These are phyloP conservation scores for Trichogramma dendrolimi DNA, from an alignment of 2,888 invertebrate genomes.

Conservation along the genomic window DNA sequence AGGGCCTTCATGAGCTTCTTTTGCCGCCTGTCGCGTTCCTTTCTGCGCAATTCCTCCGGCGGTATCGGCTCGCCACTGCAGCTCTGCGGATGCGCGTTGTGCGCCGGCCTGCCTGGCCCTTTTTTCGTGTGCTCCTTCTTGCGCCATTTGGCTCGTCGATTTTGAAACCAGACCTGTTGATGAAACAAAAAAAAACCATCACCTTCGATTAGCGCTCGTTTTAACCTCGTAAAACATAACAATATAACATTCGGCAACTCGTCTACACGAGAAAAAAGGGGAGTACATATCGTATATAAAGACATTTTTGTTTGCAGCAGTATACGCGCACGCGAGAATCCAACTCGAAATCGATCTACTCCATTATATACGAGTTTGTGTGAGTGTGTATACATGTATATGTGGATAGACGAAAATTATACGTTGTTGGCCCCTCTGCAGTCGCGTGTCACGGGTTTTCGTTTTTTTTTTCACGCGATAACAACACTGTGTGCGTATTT, in stretches of 20 bases:
- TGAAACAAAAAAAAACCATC: constrained; percentile 4
- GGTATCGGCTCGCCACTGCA: constrained; percentile 97
- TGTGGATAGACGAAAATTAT: no score
- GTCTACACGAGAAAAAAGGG: no score
- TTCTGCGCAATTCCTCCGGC: constrained; percentile 78
- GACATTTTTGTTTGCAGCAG: no score
- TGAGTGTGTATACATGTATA: no score
- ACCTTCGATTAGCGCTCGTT: background rate
- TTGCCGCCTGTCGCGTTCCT: constrained; percentile 82
- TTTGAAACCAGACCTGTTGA: constrained; percentile 97
- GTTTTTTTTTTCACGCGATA: constrained; percentile 4
- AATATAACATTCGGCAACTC: no score
- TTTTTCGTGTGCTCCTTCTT: constrained; percentile 99
- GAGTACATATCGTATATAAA: no score
- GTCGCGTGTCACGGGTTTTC: constrained; percentile 18
- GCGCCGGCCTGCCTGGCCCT: constrained; percentile 95
- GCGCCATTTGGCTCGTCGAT: constrained; percentile 97
- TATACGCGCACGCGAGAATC: no score
- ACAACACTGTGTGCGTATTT: background rate
- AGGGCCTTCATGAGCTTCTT: constrained; percentile 89
- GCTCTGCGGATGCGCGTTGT: constrained; percentile 96
- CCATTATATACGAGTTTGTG: no score
- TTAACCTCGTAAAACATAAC: no score
- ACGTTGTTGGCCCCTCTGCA: background rate
- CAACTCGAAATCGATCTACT: no score